phyloP scores from a whole-genome alignment of 2,888 invertebrate species.

The Drosophila atripex region DNA sequence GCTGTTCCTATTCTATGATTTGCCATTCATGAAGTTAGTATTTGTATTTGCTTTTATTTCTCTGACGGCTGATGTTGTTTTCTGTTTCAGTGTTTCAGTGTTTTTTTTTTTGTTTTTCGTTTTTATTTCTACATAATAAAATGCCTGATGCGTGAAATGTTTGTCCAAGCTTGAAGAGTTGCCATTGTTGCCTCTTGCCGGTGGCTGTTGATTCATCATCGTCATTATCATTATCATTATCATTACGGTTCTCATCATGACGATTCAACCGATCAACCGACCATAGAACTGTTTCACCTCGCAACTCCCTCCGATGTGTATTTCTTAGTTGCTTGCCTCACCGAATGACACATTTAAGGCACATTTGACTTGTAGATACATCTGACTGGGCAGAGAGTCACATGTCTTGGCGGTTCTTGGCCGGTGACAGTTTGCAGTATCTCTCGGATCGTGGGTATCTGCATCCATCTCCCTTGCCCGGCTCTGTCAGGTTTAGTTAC shows the following conservation, averaged over 20 bases:
- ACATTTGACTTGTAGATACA: slow-evolving; percentile 80
- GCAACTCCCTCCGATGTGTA: background rate
- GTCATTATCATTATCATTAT: slow-evolving; percentile 48
- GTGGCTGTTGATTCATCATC: slow-evolving; percentile 76
- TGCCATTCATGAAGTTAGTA: slow-evolving; percentile 41
- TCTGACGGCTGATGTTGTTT: slow-evolving; percentile 22
- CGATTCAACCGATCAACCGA: slow-evolving; percentile 64
- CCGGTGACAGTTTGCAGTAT: slow-evolving; percentile 21
- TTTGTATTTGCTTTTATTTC: slow-evolving; percentile 39
- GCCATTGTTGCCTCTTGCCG: slow-evolving; percentile 72
- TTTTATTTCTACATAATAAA: slow-evolving; percentile 73
- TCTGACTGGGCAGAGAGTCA: slow-evolving; percentile 59
- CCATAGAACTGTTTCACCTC: slow-evolving; percentile 41
- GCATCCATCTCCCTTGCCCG: slow-evolving; percentile 22
- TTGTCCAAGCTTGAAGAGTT: slow-evolving; percentile 82
- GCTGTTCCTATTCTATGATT: slow-evolving; percentile 38
- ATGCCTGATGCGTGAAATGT: slow-evolving; percentile 82
- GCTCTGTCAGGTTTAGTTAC: slow-evolving; percentile 66
- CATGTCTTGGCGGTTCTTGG: no score
- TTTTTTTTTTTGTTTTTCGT: background rate
- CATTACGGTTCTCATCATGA: background rate
- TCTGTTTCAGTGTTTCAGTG: slow-evolving; percentile 28
- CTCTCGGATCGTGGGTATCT: slow-evolving; percentile 5
- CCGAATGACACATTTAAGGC: slow-evolving; percentile 81
- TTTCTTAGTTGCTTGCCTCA: slow-evolving; percentile 65